phyloP scores from a whole-genome alignment of 2,888 invertebrate species.

The Cantharis flavilabris region DNA sequence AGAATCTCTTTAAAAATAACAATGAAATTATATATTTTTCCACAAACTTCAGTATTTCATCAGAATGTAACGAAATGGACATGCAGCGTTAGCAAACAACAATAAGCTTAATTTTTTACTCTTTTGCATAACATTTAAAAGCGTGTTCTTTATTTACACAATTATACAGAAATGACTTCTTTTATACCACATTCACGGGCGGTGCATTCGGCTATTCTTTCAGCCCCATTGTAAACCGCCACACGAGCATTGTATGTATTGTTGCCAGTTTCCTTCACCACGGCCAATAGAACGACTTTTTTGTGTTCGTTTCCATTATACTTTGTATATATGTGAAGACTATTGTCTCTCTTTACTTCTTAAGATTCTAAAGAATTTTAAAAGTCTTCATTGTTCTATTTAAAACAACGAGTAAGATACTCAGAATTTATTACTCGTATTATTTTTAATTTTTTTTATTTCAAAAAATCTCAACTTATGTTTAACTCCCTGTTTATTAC shows the following conservation, averaged over 20 bases:
- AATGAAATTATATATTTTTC: neutral
- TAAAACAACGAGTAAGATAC: conserved; percentile 27
- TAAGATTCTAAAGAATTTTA: conserved; percentile 44
- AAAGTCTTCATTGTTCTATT: conserved; percentile 42
- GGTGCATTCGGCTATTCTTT: conserved; percentile 52
- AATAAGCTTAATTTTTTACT: conserved; percentile 38
- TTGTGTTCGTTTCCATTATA: conserved; percentile 47
- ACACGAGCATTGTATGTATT: conserved; percentile 47
- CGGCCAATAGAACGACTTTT: conserved; percentile 44
- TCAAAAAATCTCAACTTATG: neutral
- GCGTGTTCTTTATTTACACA: conserved; percentile 53
- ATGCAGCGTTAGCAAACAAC: conserved; percentile 39
- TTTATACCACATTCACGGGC: conserved; percentile 51
- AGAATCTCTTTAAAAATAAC: neutral
- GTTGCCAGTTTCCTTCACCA: conserved; percentile 46
- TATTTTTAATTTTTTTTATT: conserved; percentile 19
- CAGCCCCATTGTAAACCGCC: conserved; percentile 47
- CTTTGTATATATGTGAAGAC: conserved; percentile 47
- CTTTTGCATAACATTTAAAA: conserved; percentile 44
- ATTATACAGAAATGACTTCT: conserved; percentile 53
- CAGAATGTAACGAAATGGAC: conserved; percentile 33
- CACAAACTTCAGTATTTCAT: neutral
- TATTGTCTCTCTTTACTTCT: conserved; percentile 39
- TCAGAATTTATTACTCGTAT: conserved; percentile 27
- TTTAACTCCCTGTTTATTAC: neutral